Evolutionary conservation across 2,113 vertebrate genomes (phyloP).

Genomic region (Trogon surrucura): DNA sequence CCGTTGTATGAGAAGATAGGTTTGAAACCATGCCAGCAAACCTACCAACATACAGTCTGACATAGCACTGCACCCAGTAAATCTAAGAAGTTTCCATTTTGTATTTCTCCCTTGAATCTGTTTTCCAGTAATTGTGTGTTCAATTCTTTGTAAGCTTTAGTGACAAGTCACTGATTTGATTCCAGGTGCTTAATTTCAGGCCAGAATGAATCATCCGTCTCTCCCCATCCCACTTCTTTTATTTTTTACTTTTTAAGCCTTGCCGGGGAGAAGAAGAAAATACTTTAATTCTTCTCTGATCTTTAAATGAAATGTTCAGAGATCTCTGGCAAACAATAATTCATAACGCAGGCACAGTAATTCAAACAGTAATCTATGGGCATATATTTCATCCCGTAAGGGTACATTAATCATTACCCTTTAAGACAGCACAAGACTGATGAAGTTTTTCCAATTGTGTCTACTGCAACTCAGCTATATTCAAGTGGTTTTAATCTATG

Average conservation of each 20-base stretch:
- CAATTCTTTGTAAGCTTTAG: constrained; percentile 32
- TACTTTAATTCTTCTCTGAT: constrained; percentile 78
- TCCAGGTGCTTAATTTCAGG: constrained; percentile 67
- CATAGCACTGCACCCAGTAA: not conserved
- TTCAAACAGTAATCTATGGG: constrained; percentile 82
- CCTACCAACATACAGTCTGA: not conserved
- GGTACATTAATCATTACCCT: constrained; percentile 85
- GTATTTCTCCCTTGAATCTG: not conserved
- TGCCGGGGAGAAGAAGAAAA: constrained; percentile 61
- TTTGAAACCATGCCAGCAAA: not conserved
- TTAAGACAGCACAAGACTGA: constrained; percentile 76
- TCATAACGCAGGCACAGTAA: constrained; percentile 80
- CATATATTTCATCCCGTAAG: constrained; percentile 84
- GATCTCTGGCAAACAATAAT: constrained; percentile 82
- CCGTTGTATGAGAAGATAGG: not conserved
- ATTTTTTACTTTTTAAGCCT: constrained; percentile 5
- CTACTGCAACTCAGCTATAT: constrained; percentile 79
- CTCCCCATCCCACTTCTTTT: not conserved
- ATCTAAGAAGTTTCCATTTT: not conserved
- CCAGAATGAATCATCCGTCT: constrained; percentile 6
- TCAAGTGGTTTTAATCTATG: constrained; percentile 71
- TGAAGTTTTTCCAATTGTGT: constrained; percentile 78
- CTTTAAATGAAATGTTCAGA: constrained; percentile 77
- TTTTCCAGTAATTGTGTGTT: constrained; percentile 37
- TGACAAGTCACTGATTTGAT: constrained; percentile 63